Evolutionary conservation across 2,888 invertebrate species (phyloP), one percentile per base, ranked within the genome.

Genomic region (Andricus curvator): DNA sequence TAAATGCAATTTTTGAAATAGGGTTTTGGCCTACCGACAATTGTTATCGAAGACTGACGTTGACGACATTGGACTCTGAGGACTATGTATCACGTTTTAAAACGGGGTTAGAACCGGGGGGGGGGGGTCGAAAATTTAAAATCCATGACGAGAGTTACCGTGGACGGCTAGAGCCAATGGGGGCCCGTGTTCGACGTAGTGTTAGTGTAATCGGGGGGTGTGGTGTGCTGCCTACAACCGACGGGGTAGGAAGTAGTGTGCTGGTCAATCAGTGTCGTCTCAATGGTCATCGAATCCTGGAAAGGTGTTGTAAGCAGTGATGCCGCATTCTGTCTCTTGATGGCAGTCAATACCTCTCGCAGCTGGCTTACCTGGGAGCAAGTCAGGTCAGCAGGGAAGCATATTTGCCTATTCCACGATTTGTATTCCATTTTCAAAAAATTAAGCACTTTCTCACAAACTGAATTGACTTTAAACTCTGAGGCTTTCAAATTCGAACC

Each of bases 61-160:
- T 74, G 33, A 56, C 11, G n/a, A 33, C 5, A 51, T 56, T 74
- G n/a, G 51, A 60, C 20, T 74, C 33, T 74, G 56, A 37, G 56
- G 56, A 74, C 74, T 56, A 74, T 29, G 51, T 37, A 33, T 33
- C 56, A 74, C 22, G 33, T 51, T 48, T 74, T 70, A 13, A n/a
- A 51, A 56, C 33, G 33, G n/a, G n/a, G 37, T 33, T 48, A 70
- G 29, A 51, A 74, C 74, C 74, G 74, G 29, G 48, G 76, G 80
- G 44, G 77, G 81, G 80, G 77, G 81, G 20, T 78, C 77, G 78
- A 83, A 83, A 83, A 81, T 79, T 85, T 83, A 91, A 92, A 92
- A 92, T 92, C 92, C 92, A 92, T 92, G 92, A 91, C 91, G 89
- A 91, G 92, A 92, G 92, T 92, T 92, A 92, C 92, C 92, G 92